These are phyloP conservation scores for Centruroides sculpturatus DNA, from an alignment of 1,140 invertebrate species.

Conservation along the genomic window DNA sequence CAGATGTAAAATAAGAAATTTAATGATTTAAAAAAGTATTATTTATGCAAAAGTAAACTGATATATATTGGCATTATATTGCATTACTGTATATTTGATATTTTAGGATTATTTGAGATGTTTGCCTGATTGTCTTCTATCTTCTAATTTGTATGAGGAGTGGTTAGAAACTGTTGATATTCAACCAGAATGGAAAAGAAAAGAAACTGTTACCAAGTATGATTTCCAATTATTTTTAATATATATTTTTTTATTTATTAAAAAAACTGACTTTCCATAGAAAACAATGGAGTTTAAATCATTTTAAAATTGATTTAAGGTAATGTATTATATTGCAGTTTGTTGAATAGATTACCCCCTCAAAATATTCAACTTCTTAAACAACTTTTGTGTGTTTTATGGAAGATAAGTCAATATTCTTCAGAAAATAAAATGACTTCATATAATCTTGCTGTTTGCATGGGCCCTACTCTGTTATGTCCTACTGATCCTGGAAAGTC, in stretches of 20 bases:
- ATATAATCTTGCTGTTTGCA: conserved; percentile 70
- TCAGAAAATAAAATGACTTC: conserved; percentile 72
- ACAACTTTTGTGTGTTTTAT: conserved; percentile 63
- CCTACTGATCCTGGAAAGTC: conserved; percentile 17
- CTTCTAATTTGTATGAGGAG: conserved; percentile 31
- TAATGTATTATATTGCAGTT: conserved; percentile 27
- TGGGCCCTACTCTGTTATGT: conserved; percentile 70
- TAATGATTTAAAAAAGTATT: no score
- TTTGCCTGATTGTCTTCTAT: conserved; percentile 60
- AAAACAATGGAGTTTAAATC: no score
- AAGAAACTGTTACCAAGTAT: conserved; percentile 14
- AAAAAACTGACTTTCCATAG: no score
- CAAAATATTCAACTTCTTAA: conserved; percentile 56
- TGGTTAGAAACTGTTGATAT: conserved; percentile 26
- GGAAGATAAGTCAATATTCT: conserved; percentile 58
- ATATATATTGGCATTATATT: no score
- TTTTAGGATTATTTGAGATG: conserved; percentile 70
- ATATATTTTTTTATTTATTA: no score
- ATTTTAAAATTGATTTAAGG: no score
- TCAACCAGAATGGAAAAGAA: conserved; percentile 24
- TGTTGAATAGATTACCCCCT: conserved; percentile 48
- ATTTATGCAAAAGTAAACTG: no score
- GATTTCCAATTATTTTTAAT: no score
- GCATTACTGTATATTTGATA: no score
- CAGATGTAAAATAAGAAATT: no score